Conservation (phyloP, 2,113 vertebrate species). For the Polypterus senegalus region DNA sequence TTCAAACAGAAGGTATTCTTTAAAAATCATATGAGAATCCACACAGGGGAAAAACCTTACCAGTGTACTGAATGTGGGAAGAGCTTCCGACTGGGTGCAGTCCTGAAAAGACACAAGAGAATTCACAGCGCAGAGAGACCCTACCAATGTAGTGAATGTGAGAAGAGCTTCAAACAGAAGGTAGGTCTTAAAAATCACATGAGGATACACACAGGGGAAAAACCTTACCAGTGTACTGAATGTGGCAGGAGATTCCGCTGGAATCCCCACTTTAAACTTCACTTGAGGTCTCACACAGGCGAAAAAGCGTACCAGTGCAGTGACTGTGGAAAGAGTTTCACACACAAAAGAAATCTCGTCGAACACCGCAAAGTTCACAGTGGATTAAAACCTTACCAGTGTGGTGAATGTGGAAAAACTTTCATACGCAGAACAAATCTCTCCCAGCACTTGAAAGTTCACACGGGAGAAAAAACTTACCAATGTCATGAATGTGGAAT, state of each 20-base stretch:
- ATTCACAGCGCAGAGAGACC: conserved; percentile 57
- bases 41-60: conserved; percentile 22
- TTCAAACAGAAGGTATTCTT: conserved; percentile 61
- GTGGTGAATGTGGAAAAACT: conserved; percentile 33
- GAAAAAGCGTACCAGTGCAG: not conserved
- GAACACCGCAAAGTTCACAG: conserved; percentile 22
- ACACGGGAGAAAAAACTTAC: conserved; percentile 30
- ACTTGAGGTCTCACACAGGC: not conserved
- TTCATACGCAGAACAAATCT: conserved; percentile 25
- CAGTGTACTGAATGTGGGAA: conserved; percentile 48
- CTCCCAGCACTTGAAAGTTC: conserved; percentile 26
- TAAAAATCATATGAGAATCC: conserved; percentile 58
- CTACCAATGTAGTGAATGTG: conserved; percentile 56
- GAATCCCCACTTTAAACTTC: not conserved
- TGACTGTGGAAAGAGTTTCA: not conserved
- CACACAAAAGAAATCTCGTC: conserved; percentile 3
- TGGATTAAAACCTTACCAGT: conserved; percentile 39
- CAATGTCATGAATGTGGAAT: conserved; percentile 28
- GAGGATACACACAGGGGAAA: not conserved
- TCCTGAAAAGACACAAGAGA: conserved; percentile 45
- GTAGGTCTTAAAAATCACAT: conserved; percentile 58
- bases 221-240: not conserved
- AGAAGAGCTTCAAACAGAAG: conserved; percentile 53
- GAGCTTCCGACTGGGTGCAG: conserved; percentile 41
- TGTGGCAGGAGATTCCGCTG: not conserved